Conservation (phyloP, 2,888 invertebrate species). For the Eurois occulta region DNA sequence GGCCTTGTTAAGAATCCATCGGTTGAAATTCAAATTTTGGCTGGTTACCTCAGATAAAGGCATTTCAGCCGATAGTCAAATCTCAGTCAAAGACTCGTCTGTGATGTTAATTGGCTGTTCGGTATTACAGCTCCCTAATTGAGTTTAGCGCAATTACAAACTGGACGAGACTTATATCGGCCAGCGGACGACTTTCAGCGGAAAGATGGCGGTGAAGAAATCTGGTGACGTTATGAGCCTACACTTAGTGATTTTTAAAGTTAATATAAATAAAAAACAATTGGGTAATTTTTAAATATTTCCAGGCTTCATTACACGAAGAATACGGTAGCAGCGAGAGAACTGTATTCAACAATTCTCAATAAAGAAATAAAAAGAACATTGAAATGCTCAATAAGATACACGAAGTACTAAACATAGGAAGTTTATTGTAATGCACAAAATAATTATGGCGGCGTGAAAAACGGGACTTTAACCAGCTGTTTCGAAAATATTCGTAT, state of each 20-base stretch:
- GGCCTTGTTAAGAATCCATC: conserved; percentile 87
- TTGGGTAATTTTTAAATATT: background rate
- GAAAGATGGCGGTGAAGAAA: background rate
- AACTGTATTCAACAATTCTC: background rate
- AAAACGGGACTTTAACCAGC: conserved; percentile 28
- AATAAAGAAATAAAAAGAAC: background rate
- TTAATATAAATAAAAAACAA: background rate
- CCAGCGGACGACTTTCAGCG: background rate
- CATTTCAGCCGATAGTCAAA: conserved; percentile 70
- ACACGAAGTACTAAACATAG: conserved; percentile 6
- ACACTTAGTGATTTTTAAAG: background rate
- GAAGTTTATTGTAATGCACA: conserved; percentile 20
- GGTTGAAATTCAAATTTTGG: conserved; percentile 81
- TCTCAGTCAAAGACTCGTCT: conserved; percentile 35
- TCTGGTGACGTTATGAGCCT: background rate
- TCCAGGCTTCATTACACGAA: background rate
- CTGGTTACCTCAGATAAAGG: conserved; percentile 74
- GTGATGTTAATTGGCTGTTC: conserved; percentile 19
- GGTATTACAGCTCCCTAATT: conserved; percentile 4
- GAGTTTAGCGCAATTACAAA: background rate
- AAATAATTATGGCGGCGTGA: conserved; percentile 18
- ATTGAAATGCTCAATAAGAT: conserved; percentile 7
- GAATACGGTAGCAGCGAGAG: background rate
- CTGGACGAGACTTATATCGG: background rate
- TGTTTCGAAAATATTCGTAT: conserved; percentile 40